Conservation (phyloP, 2,888 invertebrate species). For the Merodon equestris region DNA sequence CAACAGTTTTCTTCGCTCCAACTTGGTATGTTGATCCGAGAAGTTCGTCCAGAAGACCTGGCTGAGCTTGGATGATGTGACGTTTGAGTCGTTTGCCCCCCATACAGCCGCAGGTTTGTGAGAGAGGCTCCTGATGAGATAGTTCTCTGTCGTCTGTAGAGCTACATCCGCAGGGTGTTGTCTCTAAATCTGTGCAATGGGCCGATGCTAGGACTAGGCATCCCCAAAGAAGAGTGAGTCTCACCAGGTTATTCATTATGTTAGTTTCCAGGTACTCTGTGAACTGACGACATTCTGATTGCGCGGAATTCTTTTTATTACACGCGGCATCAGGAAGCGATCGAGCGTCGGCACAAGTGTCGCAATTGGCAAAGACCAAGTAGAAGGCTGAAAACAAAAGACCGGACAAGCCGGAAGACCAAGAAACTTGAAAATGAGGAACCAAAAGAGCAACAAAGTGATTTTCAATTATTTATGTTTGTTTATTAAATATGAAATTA, state of each 20-base stretch:
- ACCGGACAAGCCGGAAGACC: too few relatives aligned
- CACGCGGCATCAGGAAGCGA: constrained; percentile 28
- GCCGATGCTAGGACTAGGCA: constrained; percentile 19
- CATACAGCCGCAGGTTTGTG: constrained; percentile 32
- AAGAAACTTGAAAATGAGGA: too few relatives aligned
- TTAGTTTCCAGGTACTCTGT: not conserved
- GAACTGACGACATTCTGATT: constrained; percentile 13
- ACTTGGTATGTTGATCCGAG: constrained; percentile 33
- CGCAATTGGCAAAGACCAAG: too few relatives aligned
- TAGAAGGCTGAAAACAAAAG: too few relatives aligned
- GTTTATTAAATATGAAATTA: constrained; percentile 49
- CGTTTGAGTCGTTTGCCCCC: constrained; percentile 22
- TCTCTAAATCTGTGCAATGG: not conserved
- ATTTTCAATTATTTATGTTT: constrained; percentile 33
- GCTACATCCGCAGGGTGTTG: constrained; percentile 41
- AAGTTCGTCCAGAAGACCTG: constrained; percentile 29
- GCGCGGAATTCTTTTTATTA: constrained; percentile 37
- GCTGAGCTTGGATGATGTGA: constrained; percentile 29
- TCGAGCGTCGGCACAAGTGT: too few relatives aligned
- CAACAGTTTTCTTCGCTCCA: constrained; percentile 24
- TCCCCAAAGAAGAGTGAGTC: constrained; percentile 14
- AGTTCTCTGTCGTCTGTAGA: constrained; percentile 2
- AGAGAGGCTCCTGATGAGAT: constrained; percentile 21
- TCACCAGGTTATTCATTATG: constrained; percentile 34
- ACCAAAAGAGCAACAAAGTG: not conserved